Percentiles rank a stretch among this genome's conserved stretches.
phyloP scores from a whole-genome alignment of 2,888 invertebrate genomes.

The Timandra comae region DNA sequence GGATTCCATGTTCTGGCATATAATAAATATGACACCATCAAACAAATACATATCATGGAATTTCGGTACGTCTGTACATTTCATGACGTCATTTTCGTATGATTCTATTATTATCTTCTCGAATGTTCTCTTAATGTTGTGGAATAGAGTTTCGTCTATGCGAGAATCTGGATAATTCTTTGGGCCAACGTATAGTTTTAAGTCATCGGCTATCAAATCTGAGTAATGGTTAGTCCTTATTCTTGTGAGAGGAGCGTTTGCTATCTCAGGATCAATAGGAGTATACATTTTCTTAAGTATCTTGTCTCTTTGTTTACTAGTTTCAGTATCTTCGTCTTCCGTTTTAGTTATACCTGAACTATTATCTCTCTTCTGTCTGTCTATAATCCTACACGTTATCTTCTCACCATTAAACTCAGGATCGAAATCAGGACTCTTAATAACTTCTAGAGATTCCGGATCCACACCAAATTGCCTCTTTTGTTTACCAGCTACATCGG shows the following conservation, averaged over 20 bases:
- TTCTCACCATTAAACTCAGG: conserved; percentile 48
- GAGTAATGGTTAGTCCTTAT: conserved; percentile 58
- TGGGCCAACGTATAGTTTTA: conserved; percentile 60
- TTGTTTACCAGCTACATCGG: conserved; percentile 62
- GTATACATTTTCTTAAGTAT: conserved; percentile 46
- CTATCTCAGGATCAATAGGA: conserved; percentile 44
- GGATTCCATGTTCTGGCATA: conserved; percentile 46
- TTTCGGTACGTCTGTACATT: conserved; percentile 37
- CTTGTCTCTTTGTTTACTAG: conserved; percentile 32
- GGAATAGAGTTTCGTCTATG: conserved; percentile 50
- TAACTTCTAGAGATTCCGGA: conserved; percentile 55
- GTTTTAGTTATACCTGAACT: conserved; percentile 39
- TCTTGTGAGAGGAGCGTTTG: conserved; percentile 43
- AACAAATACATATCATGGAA: conserved; percentile 62
- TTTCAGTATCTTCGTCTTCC: conserved; percentile 30
- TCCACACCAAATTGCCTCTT: conserved; percentile 67
- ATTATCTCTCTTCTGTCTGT: conserved; percentile 55
- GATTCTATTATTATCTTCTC: conserved; percentile 42
- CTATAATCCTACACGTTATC: conserved; percentile 52
- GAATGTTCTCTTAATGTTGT: conserved; percentile 44
- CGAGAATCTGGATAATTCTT: conserved; percentile 55
- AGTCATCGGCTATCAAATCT: conserved; percentile 55
- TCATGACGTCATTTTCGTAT: conserved; percentile 26
- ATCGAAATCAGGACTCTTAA: conserved; percentile 51
- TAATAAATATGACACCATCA: conserved; percentile 64